phyloP scores from a whole-genome alignment of 2,113 vertebrate species.

The Arothron firmamentum region DNA sequence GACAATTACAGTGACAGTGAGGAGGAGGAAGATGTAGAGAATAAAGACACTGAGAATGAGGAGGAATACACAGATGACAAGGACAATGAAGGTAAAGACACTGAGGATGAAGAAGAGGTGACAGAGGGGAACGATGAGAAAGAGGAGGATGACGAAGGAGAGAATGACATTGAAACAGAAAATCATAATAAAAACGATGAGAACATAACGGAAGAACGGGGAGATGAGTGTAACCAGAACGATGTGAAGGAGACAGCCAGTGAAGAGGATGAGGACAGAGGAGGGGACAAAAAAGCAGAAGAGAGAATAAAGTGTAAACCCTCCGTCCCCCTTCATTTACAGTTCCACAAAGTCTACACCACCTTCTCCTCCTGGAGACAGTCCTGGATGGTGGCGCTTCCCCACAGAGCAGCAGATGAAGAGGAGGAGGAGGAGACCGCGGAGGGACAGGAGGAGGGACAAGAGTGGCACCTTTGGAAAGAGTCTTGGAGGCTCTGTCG shows the following conservation, averaged over 20 bases:
- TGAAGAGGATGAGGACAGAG: neutral
- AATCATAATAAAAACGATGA: neutral
- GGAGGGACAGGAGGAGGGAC: neutral
- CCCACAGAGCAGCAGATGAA: conserved; percentile 27
- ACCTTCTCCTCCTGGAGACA: conserved; percentile 53
- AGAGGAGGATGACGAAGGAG: neutral
- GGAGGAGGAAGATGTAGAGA: neutral
- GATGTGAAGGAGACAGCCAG: neutral
- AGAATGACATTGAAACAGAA: neutral
- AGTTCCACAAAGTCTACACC: conserved; percentile 47
- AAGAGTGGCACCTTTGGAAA: conserved; percentile 43
- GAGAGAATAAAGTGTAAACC: neutral
- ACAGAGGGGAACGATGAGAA: neutral
- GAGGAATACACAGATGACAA: neutral
- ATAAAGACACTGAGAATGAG: neutral
- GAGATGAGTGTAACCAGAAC: neutral
- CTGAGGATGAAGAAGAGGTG: neutral
- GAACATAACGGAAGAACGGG: neutral
- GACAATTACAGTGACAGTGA: neutral
- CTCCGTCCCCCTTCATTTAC: conserved; percentile 38
- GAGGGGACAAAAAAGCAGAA: neutral
- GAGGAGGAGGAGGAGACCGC: neutral
- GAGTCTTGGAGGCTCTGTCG: conserved; percentile 62
- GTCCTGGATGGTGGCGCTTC: conserved; percentile 44
- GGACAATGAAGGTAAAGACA: neutral